Evolutionary conservation across 2,888 invertebrate species (phyloP).

Genomic region (Eupithecia inturbata): DNA sequence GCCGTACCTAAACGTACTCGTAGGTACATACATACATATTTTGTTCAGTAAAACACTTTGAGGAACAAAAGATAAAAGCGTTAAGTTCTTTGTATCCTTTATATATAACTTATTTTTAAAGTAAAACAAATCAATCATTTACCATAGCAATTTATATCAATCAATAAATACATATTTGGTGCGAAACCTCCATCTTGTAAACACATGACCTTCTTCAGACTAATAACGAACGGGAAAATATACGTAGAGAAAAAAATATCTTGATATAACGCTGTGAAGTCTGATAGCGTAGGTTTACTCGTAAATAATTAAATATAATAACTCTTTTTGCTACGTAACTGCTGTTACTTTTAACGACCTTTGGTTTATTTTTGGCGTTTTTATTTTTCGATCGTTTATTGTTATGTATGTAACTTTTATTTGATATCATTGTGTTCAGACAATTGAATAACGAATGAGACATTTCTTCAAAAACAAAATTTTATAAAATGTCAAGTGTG

Average conservation of each 20-base stretch:
- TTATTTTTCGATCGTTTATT: not conserved
- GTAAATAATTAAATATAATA: not conserved
- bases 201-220: not conserved
- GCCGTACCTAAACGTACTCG: not conserved
- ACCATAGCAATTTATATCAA: constrained; percentile 2
- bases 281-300: not conserved
- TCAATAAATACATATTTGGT: not conserved
- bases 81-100: not conserved
- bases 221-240: not conserved
- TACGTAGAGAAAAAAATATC: not conserved
- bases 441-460: not conserved
- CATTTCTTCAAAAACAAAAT: too few relatives aligned
- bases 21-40: not conserved
- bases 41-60: not conserved
- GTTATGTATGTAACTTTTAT: not conserved
- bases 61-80: not conserved
- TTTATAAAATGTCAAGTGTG: too few relatives aligned
- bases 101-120: not conserved
- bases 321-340: not conserved
- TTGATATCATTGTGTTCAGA: not conserved
- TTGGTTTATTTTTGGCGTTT: not conserved
- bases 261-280: not conserved
- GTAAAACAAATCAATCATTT: constrained; percentile 1
- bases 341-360: not conserved
- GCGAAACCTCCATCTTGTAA: not conserved